Base-by-base conservation (phyloP, 1,140 invertebrate species). In the Papilio aristodemus region DNA sequence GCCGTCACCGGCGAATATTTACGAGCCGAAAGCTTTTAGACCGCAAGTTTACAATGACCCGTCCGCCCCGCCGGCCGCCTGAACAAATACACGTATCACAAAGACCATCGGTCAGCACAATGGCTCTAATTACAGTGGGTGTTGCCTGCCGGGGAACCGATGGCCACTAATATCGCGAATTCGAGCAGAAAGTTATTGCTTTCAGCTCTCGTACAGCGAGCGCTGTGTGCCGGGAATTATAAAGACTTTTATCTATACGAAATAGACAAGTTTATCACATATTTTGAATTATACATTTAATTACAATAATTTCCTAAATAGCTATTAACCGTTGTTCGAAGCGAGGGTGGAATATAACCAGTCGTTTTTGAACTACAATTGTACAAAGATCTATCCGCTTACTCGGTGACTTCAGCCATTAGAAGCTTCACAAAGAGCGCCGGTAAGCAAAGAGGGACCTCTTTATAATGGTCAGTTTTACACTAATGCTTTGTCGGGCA, bases 141-240 rank as follows among this genome's bases (percentile, higher is more conserved):
- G 17, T 7, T 50, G n/a, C 25, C 25, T 13, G 36, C 14, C 10
- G 59, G 14, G 32, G 36, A 37, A 62, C 59, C 59, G 36, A 19
- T 62, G 59, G 32, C 32, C 59, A 62, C 59, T 37, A 62, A 62
- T 38, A 62, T 62, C 59, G 59, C 59, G 36, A 38, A 62, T 62
- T 39, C 59, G 32, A 32, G 25, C 13, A 58, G 22, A 32, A 62
- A 22, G 59, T 62, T 62, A 62, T 62, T 62, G 59, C 59, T 62
- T 62, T 22, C 59, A 54, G 19, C 14, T 19, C 14, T 17, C 43
- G 43, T 46, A 46, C 17, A 27, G 50, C 54, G 54, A 58, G 13
- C 11, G 17, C 7, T 46, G 7, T 19, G 27, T 6, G 7, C 14
- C 17, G 1, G 17, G 8, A 46, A 19, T 19, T 8, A 17, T 19